These are phyloP conservation scores for Gallinago undulata DNA, from an alignment of 2,113 vertebrate species.

Conservation along the genomic window DNA sequence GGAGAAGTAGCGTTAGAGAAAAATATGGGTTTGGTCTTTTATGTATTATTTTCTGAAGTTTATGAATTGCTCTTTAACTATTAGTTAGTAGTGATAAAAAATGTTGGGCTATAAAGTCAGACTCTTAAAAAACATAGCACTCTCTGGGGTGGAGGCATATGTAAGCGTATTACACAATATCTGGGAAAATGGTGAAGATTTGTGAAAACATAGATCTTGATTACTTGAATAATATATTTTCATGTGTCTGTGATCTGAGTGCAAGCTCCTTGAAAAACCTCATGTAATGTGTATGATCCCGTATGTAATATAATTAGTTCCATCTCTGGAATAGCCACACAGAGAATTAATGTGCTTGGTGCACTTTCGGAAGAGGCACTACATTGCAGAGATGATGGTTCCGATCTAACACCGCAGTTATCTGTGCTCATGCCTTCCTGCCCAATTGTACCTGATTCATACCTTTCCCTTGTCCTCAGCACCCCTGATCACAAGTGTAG, in stretches of 20 bases:
- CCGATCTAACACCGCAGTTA: not conserved
- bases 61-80: not conserved
- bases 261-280: not conserved
- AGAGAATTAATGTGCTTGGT: not conserved
- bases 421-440: not conserved
- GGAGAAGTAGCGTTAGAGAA: not conserved
- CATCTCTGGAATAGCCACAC: not conserved
- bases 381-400: not conserved
- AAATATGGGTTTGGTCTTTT: not conserved
- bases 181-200: not conserved
- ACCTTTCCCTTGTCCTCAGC: not conserved
- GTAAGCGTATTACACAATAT: not conserved
- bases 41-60: not conserved
- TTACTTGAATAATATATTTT: not conserved
- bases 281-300: not conserved
- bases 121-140: not conserved
- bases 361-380: not conserved
- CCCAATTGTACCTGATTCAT: not conserved
- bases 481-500: not conserved
- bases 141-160: not conserved
- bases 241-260: not conserved
- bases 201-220: not conserved
- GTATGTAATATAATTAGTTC: not conserved
- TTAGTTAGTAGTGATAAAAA: not conserved
- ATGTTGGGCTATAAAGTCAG: not conserved